Conservation (phyloP, 2,797 vertebrate genomes). For the Danionella dracula region DNA sequence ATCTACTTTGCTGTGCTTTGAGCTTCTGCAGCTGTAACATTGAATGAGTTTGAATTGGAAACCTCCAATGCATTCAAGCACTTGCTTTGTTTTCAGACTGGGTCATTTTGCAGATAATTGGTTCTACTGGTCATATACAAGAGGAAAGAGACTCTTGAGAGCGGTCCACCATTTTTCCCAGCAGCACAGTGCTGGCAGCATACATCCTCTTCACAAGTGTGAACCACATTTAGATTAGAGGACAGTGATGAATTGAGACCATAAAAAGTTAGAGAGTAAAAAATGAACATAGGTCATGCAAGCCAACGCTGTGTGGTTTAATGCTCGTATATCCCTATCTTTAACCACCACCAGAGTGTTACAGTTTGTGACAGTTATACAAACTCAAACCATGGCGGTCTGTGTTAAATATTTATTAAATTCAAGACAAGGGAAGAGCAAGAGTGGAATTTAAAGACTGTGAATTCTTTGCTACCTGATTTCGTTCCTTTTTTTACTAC, state of each 20-base stretch:
- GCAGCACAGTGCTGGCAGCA: neutral
- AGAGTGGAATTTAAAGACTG: too few species aligned
- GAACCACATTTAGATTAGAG: constrained; percentile 26
- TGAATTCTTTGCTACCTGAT: too few species aligned
- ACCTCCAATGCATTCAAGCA: constrained; percentile 14
- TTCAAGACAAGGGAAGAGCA: too few species aligned
- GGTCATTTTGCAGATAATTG: constrained; percentile 27
- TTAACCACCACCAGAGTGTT: neutral
- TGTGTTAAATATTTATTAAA: neutral
- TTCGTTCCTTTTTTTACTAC: too few species aligned
- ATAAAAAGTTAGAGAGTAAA: constrained; percentile 21
- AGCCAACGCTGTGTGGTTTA: neutral
- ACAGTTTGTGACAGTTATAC: neutral
- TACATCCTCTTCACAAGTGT: constrained; percentile 16
- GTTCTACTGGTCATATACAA: constrained; percentile 15
- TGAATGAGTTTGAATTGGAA: neutral
- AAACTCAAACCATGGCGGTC: neutral
- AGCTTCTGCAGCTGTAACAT: neutral
- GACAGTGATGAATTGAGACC: constrained; percentile 35
- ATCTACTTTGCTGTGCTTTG: neutral
- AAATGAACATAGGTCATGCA: neutral
- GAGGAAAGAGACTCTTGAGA: constrained; percentile 16
- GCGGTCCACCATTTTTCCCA: neutral
- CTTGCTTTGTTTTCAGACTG: neutral
- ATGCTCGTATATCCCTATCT: neutral